Percentiles rank a stretch among this genome's conserved stretches.
phyloP scores from a whole-genome alignment of 2,797 vertebrate genomes.

The Delichon dasypus region DNA sequence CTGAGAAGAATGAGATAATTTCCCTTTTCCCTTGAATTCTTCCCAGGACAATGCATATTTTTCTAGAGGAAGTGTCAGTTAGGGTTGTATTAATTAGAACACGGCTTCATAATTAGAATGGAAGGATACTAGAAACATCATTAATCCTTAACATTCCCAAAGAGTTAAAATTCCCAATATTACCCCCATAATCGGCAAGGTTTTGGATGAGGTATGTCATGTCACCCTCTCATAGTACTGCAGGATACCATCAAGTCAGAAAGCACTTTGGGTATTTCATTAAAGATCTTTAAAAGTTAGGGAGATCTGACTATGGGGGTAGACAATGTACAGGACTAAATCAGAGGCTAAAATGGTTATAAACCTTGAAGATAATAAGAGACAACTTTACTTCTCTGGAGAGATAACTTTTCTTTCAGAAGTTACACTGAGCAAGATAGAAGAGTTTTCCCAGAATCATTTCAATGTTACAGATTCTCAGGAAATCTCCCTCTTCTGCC shows the following conservation, averaged over 20 bases:
- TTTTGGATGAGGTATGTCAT: neutral
- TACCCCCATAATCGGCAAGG: neutral
- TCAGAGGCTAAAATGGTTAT: neutral
- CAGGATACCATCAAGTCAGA: neutral
- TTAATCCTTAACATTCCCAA: neutral
- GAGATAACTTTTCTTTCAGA: neutral
- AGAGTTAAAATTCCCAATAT: neutral
- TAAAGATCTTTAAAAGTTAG: neutral
- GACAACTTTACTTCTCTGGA: neutral
- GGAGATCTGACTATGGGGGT: neutral
- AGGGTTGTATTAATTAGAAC: neutral
- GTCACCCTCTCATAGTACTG: neutral
- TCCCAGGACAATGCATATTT: neutral
- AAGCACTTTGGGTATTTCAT: neutral
- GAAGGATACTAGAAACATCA: neutral
- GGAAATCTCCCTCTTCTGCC: neutral
- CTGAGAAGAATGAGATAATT: neutral
- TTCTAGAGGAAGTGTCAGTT: neutral
- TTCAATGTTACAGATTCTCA: neutral
- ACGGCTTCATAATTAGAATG: neutral
- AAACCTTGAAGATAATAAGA: neutral
- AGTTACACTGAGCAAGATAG: neutral
- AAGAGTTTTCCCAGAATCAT: neutral
- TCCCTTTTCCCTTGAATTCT: conserved; percentile 6
- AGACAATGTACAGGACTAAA: neutral